phyloP scores from a whole-genome alignment of 2,113 vertebrate genomes.

The Plectropomus leopardus region DNA sequence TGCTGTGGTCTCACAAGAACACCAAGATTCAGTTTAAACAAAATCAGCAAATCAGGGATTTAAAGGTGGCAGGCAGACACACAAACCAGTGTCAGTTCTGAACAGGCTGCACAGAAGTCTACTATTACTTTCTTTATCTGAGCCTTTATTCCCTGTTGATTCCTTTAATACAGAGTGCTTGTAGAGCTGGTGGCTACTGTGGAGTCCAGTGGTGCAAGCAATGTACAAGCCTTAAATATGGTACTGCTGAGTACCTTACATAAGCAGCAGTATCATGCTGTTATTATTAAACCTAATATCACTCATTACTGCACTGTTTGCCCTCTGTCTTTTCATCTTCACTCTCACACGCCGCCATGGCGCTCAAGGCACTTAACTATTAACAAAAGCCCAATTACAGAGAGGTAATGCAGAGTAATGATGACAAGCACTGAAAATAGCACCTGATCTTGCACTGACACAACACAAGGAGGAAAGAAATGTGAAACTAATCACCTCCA shows the following conservation, averaged over 20 bases:
- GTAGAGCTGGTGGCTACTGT: not conserved
- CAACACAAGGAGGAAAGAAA: not conserved
- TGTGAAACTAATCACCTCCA: not conserved
- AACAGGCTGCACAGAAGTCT: no score
- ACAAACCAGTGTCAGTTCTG: no score
- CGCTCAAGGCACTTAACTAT: conserved; percentile 62
- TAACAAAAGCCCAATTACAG: conserved; percentile 60
- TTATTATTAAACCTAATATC: not conserved
- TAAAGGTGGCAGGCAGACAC: not conserved
- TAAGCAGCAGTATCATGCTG: not conserved
- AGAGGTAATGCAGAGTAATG: conserved; percentile 68
- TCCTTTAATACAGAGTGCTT: not conserved
- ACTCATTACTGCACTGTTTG: not conserved
- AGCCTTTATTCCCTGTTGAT: not conserved
- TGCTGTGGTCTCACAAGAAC: not conserved
- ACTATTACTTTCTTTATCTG: not conserved
- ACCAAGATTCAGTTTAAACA: not conserved
- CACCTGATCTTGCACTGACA: conserved; percentile 38
- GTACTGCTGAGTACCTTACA: not conserved
- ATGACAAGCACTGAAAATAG: conserved; percentile 63
- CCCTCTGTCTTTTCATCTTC: conserved; percentile 35
- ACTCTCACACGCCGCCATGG: conserved; percentile 46
- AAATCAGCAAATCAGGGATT: no score
- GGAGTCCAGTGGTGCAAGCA: not conserved
- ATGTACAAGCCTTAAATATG: not conserved